phyloP scores from a whole-genome alignment of 2,888 invertebrate genomes.

The Melipona bicolor region DNA sequence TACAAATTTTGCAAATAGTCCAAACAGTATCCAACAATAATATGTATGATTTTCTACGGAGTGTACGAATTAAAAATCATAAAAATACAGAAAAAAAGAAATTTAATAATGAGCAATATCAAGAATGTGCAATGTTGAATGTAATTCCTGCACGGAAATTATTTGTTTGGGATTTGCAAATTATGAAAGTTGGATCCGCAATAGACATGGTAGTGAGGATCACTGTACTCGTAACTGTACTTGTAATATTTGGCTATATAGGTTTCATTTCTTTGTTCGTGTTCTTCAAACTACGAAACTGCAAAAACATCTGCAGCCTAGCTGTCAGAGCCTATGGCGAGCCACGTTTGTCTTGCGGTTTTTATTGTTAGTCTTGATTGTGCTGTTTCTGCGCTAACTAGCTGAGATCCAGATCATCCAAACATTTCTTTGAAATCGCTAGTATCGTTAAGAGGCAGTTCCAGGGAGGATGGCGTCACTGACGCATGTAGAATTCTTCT shows the following conservation, averaged over 20 bases:
- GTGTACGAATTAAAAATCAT: background rate
- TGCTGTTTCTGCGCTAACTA: constrained; percentile 26
- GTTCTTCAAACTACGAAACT: background rate
- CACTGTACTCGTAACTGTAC: no score
- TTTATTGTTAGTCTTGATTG: constrained; percentile 26
- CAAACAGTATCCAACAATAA: no score
- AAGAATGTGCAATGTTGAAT: background rate
- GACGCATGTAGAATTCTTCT: background rate
- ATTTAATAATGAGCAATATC: background rate
- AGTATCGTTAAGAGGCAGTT: background rate
- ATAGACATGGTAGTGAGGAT: background rate
- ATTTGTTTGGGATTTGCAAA: background rate
- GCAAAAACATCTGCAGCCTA: background rate
- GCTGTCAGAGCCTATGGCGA: constrained; percentile 33
- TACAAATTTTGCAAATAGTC: no score
- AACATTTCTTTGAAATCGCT: background rate
- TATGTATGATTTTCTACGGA: no score
- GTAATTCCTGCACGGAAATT: background rate
- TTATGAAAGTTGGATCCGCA: background rate
- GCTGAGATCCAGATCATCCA: constrained; percentile 6
- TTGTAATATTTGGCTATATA: background rate
- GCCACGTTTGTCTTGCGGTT: constrained; percentile 42
- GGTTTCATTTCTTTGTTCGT: background rate
- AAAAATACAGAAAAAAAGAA: background rate
- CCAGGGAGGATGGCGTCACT: background rate